These are phyloP conservation scores for Hybos culiciformis DNA, from an alignment of 2,888 invertebrate genomes.

Conservation along the genomic window DNA sequence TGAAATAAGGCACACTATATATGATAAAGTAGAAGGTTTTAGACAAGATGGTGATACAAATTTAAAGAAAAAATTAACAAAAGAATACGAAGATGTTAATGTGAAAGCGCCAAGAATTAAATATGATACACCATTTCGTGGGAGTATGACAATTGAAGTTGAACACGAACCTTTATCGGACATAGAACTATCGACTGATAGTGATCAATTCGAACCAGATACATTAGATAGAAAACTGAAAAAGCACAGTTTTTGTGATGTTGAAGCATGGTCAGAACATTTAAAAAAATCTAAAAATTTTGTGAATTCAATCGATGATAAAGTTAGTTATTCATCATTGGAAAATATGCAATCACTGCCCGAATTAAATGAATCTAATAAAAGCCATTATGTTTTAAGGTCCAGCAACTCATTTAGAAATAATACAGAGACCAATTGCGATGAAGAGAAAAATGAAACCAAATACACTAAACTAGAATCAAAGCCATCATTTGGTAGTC, in stretches of 20 bases:
- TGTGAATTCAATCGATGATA: constrained; percentile 24
- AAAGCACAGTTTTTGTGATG: constrained; percentile 39
- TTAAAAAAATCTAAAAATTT: constrained; percentile 36
- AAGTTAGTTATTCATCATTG: constrained; percentile 17
- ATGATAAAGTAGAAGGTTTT: constrained; percentile 36
- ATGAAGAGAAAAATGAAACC: background rate
- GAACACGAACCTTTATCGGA: constrained; percentile 68
- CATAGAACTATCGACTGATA: constrained; percentile 45
- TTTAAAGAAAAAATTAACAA: constrained; percentile 24
- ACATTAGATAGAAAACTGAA: constrained; percentile 68
- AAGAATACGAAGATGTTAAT: constrained; percentile 17
- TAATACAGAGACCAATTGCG: constrained; percentile 22
- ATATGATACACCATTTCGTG: constrained; percentile 49
- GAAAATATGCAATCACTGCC: constrained; percentile 24
- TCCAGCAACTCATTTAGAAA: constrained; percentile 60
- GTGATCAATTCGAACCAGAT: constrained; percentile 73
- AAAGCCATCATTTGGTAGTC: constrained; percentile 44
- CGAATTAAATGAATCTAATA: constrained; percentile 21
- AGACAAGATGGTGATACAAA: constrained; percentile 27
- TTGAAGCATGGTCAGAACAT: constrained; percentile 41
- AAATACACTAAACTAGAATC: constrained; percentile 9
- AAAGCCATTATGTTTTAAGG: constrained; percentile 45
- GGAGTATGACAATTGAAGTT: constrained; percentile 71
- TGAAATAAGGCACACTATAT: constrained; percentile 63
- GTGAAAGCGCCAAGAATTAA: constrained; percentile 37